Evolutionary conservation across 2,888 invertebrate genomes (phyloP).

Genomic region (Junonia oenone): DNA sequence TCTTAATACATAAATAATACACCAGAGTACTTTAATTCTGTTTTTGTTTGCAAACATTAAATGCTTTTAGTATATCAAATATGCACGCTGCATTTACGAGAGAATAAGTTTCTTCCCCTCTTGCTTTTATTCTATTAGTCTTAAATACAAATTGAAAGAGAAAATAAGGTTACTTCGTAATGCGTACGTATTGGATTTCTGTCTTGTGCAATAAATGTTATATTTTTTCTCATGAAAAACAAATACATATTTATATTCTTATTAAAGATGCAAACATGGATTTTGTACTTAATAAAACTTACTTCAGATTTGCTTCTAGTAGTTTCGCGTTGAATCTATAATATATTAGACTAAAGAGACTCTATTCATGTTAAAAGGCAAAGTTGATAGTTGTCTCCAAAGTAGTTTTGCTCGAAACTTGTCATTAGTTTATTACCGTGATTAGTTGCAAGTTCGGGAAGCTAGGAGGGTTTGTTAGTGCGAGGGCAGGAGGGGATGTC

Average conservation of each 20-base stretch:
- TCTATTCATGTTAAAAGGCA: slow-evolving; percentile 13
- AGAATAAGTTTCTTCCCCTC: background rate
- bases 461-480: slow-evolving; percentile 27
- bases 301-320: background rate
- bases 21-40: background rate
- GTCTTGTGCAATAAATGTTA: background rate
- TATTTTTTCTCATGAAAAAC: background rate
- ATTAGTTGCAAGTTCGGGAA: slow-evolving; percentile 46
- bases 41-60: slow-evolving; percentile 2
- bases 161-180: background rate
- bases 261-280: too few relatives aligned
- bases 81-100: background rate
- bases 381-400: slow-evolving; percentile 40
- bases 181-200: background rate
- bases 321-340: background rate
- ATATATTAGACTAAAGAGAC: background rate
- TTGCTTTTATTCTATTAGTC: background rate
- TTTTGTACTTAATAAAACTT: background rate
- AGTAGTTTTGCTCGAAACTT: slow-evolving; percentile 53
- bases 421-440: slow-evolving; percentile 69
- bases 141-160: background rate
- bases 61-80: slow-evolving; percentile 5
- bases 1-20: background rate
- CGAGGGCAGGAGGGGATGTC: slow-evolving; percentile 29
- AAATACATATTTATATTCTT: background rate